A percentile compares a stretch with the other conserved stretches of the same genome.
phyloP scores from a whole-genome alignment of 2,797 vertebrate species.

The Anas flavirostris region DNA sequence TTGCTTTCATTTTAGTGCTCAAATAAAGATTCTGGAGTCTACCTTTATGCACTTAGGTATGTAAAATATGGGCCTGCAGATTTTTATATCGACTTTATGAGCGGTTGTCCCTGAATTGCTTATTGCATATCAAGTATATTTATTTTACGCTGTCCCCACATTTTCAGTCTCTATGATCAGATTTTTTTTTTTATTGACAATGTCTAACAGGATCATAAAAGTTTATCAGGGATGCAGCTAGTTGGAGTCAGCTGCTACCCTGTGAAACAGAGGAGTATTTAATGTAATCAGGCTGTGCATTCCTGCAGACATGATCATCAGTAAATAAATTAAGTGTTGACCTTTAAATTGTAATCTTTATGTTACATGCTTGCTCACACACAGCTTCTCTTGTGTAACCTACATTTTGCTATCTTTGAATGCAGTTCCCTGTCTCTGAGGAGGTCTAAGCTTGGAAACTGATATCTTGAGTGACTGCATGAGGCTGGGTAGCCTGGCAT shows the following conservation, averaged over 20 bases:
- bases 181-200: background rate
- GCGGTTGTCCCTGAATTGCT: background rate
- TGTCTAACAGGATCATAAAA: background rate
- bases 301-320: background rate
- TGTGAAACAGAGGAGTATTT: background rate
- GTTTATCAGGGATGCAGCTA: background rate
- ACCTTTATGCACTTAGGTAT: background rate
- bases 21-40: background rate
- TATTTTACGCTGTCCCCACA: background rate
- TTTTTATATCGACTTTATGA: background rate
- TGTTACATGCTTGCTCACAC: background rate
- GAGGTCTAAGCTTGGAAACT: constrained; percentile 19
- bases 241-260: background rate
- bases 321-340: constrained; percentile 49
- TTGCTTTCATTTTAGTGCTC: constrained; percentile 1
- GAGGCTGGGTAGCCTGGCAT: background rate
- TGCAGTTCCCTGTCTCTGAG: background rate
- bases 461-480: constrained; percentile 6
- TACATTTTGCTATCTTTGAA: background rate
- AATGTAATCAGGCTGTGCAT: background rate
- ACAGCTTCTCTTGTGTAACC: background rate
- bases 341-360: constrained; percentile 35
- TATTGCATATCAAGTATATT: background rate
- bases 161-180: background rate
- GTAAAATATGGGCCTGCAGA: background rate